Percentiles rank a stretch among this genome's conserved stretches.
phyloP scores from a whole-genome alignment of 2,797 vertebrate species.

The Periophthalmus magnuspinnatus region DNA sequence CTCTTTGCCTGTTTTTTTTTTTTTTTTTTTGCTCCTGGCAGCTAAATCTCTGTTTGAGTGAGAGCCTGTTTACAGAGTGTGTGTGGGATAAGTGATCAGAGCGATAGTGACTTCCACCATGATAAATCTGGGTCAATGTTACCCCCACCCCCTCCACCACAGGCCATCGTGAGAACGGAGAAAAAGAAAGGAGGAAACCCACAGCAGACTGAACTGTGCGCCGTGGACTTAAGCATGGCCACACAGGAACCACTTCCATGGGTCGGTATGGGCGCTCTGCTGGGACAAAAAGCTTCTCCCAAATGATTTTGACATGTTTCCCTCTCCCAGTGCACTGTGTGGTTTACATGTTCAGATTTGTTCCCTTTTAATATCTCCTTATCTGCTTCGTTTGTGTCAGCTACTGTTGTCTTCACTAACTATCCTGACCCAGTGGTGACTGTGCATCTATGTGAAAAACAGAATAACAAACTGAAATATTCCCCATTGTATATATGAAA shows the following conservation, averaged over 20 bases:
- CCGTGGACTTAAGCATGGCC: constrained; percentile 71
- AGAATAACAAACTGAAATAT: neutral
- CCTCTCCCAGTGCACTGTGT: constrained; percentile 52
- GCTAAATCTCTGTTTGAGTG: constrained; percentile 44
- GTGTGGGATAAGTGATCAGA: constrained; percentile 76
- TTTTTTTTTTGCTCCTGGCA: constrained; percentile 28
- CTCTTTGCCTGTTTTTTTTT: constrained; percentile 7
- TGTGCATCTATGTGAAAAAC: constrained; percentile 28
- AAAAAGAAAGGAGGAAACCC: constrained; percentile 67
- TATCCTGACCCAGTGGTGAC: constrained; percentile 9
- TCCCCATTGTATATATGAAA: neutral
- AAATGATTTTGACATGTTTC: constrained; percentile 48
- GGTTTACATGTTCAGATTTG: constrained; percentile 61
- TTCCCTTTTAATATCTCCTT: constrained; percentile 48
- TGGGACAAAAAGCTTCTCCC: constrained; percentile 41
- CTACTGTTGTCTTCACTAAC: constrained; percentile 33
- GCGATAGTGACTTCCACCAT: constrained; percentile 79
- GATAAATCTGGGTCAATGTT: constrained; percentile 84
- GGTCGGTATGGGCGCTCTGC: constrained; percentile 67
- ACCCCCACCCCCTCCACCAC: constrained; percentile 79
- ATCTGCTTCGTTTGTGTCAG: constrained; percentile 45
- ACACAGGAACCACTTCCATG: constrained; percentile 62
- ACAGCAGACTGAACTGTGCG: constrained; percentile 62
- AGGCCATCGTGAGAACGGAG: constrained; percentile 75
- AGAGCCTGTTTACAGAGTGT: constrained; percentile 67